Evolutionary conservation across 2,797 vertebrate genomes (phyloP), one percentile per base, ranked within the genome.

Genomic region (Poeciliopsis presidionis): DNA sequence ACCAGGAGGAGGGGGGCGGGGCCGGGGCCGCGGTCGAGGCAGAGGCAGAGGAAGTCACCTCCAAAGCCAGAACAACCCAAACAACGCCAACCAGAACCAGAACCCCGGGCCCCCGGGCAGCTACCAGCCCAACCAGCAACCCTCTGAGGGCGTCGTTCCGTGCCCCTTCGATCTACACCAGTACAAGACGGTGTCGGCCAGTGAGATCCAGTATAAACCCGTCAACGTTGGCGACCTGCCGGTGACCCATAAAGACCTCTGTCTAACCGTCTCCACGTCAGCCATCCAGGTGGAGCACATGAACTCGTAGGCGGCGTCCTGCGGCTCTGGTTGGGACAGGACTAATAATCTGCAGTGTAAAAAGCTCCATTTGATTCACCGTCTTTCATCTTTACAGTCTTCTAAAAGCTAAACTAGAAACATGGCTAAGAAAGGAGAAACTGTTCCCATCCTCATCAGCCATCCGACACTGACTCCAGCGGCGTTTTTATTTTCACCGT

Each of bases 141-240:
- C 92, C 61, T 41, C 85, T 0, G 92, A 90, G 45, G 81, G 84
- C 47, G 91, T 94, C 85, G 91, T 95, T 33, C 90, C 90, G 0
- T 99, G 98, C 86, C 98, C 98, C 20, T 99, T 99, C 90, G 98
- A 99, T 93, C 96, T 99, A 90, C 97, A 97, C 87, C 98, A 98
- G 93, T 99, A 98, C 96, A 99, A 99, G 94, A 97, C 97, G 76
- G 97, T 95, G 88, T 88, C 96, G 14, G 92, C 92, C 83, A 90
- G 84, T 59, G 95, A 96, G 90, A 94, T 96, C 92, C 96, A 96
- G 91, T 96, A 96, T 93, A 96, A 96, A 88, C 94, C 93, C 2
- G 96, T 95, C 82, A 92, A 88, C 51, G 95, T 95, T 92, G 94
- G 90, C 0, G 94, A 95, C 76, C 91, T 96, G 75, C 91, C 97